Percentiles rank a stretch among this genome's conserved stretches.
These are phyloP conservation scores for Boloria selene DNA, from an alignment of 2,888 invertebrate genomes.

Conservation along the genomic window DNA sequence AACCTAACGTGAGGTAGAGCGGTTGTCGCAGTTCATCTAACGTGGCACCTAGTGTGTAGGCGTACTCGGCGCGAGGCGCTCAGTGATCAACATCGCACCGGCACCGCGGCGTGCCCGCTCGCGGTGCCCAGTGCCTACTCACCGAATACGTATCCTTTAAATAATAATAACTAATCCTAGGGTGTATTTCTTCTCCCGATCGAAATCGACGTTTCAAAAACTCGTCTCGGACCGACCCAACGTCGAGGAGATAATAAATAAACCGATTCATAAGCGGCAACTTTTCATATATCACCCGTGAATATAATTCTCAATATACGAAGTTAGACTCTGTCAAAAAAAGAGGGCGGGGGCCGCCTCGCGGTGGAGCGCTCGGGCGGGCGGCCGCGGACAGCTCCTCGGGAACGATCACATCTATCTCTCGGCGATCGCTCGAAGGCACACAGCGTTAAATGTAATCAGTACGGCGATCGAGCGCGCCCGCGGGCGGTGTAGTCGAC, in stretches of 20 bases:
- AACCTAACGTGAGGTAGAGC: slow-evolving; percentile 79
- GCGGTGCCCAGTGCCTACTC: slow-evolving; percentile 73
- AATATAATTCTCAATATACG: slow-evolving; percentile 82
- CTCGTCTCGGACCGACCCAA: slow-evolving; percentile 81
- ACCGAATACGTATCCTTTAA: slow-evolving; percentile 68
- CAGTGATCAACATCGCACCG: slow-evolving; percentile 80
- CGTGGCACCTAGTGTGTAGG: slow-evolving; percentile 51
- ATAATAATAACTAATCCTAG: slow-evolving; percentile 77
- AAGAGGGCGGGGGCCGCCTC: slow-evolving; percentile 66
- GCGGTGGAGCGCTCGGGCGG: slow-evolving; percentile 69
- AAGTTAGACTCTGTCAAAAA: slow-evolving; percentile 76
- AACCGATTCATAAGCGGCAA: slow-evolving; percentile 80
- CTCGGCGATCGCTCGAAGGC: slow-evolving; percentile 91
- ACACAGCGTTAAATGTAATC: slow-evolving; percentile 88
- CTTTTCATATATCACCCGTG: slow-evolving; percentile 83
- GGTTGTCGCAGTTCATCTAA: slow-evolving; percentile 63
- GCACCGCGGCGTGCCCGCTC: slow-evolving; percentile 74
- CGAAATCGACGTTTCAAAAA: slow-evolving; percentile 81
- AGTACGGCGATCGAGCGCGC: slow-evolving; percentile 76
- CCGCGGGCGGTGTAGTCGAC: slow-evolving; percentile 62
- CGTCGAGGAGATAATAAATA: slow-evolving; percentile 80
- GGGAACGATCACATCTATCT: slow-evolving; percentile 78
- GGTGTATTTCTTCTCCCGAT: slow-evolving; percentile 82
- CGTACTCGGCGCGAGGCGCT: slow-evolving; percentile 50
- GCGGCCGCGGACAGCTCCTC: slow-evolving; percentile 73